Evolutionary conservation across 2,888 invertebrate genomes (phyloP).

Genomic region (Zaprionus bogoriensis): DNA sequence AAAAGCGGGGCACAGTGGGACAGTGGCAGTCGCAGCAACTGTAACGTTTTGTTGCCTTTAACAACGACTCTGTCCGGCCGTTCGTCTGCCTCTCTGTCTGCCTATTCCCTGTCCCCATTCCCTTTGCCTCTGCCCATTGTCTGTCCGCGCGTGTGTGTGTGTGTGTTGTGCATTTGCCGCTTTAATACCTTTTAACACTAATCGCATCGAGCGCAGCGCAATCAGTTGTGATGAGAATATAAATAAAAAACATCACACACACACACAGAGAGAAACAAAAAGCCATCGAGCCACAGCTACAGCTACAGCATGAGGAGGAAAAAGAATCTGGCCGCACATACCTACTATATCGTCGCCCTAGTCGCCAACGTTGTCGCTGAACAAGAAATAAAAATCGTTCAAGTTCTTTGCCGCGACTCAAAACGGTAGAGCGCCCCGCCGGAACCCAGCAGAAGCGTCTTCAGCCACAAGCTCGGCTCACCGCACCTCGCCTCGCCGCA

Average conservation of each 20-base stretch:
- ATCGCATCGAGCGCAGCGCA: conserved; percentile 81
- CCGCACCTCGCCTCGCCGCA: too few relatives aligned
- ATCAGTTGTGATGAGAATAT: conserved; percentile 83
- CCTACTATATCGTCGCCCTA: conserved; percentile 66
- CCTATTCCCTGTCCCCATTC: background rate
- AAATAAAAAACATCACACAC: conserved; percentile 79
- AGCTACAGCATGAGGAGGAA: background rate
- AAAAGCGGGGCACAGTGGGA: conserved; percentile 73
- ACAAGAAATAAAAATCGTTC: conserved; percentile 79
- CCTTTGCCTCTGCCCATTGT: background rate
- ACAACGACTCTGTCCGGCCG: conserved; percentile 25
- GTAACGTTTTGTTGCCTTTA: conserved; percentile 76
- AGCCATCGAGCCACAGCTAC: conserved; percentile 40
- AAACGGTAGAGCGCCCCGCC: conserved; percentile 40
- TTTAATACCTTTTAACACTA: conserved; percentile 83
- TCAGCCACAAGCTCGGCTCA: too few relatives aligned
- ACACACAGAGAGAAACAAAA: conserved; percentile 37
- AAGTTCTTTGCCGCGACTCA: conserved; percentile 61
- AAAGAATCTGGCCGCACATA: conserved; percentile 42
- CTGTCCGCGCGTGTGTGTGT: conserved; percentile 10
- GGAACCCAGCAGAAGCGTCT: conserved; percentile 5
- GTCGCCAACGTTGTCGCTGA: conserved; percentile 62
- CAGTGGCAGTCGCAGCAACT: conserved; percentile 75
- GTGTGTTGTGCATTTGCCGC: conserved; percentile 83
- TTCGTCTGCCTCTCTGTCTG: conserved; percentile 12